Conservation (phyloP, 2,113 vertebrate genomes). For the Dicentrarchus labrax region DNA sequence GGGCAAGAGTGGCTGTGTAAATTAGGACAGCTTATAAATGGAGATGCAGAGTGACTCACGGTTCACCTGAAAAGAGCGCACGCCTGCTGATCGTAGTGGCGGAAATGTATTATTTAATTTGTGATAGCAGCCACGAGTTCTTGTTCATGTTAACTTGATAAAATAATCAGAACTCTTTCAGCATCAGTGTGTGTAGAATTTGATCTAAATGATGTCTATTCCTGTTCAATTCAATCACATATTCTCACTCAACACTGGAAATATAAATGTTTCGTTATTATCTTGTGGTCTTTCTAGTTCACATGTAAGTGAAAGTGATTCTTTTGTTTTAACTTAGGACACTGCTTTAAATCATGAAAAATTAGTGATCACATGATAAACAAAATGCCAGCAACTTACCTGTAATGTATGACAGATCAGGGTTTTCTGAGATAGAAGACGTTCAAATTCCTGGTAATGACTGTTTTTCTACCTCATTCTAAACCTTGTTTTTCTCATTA, state of each 20-base stretch:
- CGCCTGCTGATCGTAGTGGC: no score
- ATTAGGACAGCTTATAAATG: neutral
- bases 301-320: neutral
- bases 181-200: neutral
- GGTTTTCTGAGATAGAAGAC: neutral
- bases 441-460: neutral
- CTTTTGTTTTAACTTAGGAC: neutral
- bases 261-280: constrained; percentile 1
- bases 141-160: neutral
- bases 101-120: no score
- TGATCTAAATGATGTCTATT: neutral
- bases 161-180: neutral
- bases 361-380: neutral
- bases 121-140: neutral
- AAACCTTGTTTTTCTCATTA: constrained; percentile 9
- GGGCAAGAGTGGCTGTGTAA: no score
- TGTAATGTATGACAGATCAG: neutral
- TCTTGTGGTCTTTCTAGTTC: neutral
- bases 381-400: neutral
- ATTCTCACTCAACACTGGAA: neutral
- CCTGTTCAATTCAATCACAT: neutral
- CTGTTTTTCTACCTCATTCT: constrained; percentile 44
- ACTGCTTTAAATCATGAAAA: neutral
- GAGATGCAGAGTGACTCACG: neutral
- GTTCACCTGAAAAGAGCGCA: neutral